These are phyloP conservation scores for Melanotaenia trifasciata DNA, from an alignment of 2,797 vertebrate species.

Conservation along the genomic window DNA sequence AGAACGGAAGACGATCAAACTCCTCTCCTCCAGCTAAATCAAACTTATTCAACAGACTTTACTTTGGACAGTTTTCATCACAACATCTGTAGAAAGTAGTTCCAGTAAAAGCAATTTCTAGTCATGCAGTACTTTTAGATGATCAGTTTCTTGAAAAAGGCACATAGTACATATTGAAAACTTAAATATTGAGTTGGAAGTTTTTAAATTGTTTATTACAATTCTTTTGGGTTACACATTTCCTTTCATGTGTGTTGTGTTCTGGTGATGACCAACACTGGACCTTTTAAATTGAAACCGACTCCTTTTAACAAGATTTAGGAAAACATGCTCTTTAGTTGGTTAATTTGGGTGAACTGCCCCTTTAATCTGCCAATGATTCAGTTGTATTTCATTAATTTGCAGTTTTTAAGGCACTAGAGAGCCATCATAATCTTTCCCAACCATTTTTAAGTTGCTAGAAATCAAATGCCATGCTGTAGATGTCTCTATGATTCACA, in stretches of 20 bases:
- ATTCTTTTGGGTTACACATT: too few relatives aligned
- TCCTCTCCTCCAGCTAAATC: slow-evolving; percentile 24
- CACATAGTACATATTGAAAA: too few relatives aligned
- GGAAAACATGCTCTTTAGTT: background rate
- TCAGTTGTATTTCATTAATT: slow-evolving; percentile 13
- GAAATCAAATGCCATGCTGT: slow-evolving; percentile 1
- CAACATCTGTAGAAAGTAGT: slow-evolving; percentile 7
- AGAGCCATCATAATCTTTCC: slow-evolving; percentile 19
- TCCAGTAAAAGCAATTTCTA: slow-evolving; percentile 27
- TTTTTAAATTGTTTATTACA: too few relatives aligned
- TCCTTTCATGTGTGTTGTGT: too few relatives aligned
- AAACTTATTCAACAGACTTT: slow-evolving; percentile 45
- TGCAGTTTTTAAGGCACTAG: slow-evolving; percentile 13
- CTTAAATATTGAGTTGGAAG: too few relatives aligned
- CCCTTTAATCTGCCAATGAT: slow-evolving; percentile 1
- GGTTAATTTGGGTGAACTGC: slow-evolving; percentile 6
- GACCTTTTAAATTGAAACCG: background rate
- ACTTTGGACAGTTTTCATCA: slow-evolving; percentile 42
- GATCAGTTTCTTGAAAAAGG: background rate
- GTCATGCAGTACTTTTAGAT: slow-evolving; percentile 18
- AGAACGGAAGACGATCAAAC: slow-evolving; percentile 20
- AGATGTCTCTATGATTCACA: background rate
- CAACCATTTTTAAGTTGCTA: slow-evolving; percentile 10
- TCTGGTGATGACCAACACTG: background rate
- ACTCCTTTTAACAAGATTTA: background rate